Evolutionary conservation across 37 sponge, comb jelly and placozoan species (phyloP).

Genomic region (Agelas oroides): DNA sequence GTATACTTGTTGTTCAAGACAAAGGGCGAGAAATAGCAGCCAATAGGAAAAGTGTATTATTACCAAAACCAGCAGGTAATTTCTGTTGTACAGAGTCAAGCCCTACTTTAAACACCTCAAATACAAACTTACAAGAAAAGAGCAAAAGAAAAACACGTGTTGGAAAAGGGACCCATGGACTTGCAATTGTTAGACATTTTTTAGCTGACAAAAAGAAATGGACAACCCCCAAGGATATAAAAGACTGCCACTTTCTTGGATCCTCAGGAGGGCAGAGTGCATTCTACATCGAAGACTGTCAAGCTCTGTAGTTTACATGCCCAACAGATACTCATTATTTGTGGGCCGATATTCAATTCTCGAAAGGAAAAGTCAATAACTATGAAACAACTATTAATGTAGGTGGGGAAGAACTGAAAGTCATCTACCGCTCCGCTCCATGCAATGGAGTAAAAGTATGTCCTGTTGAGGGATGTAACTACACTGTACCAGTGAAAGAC

Average conservation of each 20-base stretch:
- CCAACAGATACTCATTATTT: neutral
- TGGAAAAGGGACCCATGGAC: constrained; percentile 33
- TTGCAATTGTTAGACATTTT: neutral
- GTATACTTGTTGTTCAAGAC: neutral
- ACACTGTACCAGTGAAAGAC: too few relatives aligned
- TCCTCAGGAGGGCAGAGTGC: neutral
- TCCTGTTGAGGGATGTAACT: constrained; percentile 1
- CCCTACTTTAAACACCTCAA: neutral
- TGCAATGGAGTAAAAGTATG: constrained; percentile 17
- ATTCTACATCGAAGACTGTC: neutral
- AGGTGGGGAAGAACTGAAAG: neutral
- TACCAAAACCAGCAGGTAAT: neutral
- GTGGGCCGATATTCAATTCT: constrained; percentile 28
- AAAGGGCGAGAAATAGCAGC: neutral
- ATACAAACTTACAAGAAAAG: neutral
- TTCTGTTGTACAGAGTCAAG: neutral
- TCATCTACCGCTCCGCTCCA: constrained; percentile 2
- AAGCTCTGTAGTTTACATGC: neutral
- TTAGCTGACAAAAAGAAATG: constrained; percentile 32
- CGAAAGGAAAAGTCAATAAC: neutral
- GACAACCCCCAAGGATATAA: constrained; percentile 1
- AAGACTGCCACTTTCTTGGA: constrained; percentile 46
- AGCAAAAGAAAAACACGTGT: neutral
- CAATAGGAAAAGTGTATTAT: neutral
- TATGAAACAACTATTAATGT: neutral